Conservation (phyloP, 2,113 vertebrate species). For the Nerophis ophidion region DNA sequence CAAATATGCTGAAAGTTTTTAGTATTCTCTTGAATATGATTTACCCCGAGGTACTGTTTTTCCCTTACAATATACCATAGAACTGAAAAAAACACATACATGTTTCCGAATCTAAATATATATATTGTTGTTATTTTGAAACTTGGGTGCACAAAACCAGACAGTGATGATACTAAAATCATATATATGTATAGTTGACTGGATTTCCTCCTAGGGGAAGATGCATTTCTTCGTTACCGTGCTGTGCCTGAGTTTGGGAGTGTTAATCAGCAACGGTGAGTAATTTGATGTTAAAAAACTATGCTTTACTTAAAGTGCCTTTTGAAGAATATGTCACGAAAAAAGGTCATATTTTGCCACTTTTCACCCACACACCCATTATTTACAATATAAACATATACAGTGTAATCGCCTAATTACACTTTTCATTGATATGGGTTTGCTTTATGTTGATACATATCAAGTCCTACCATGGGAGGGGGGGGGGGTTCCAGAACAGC, state of each 20-base stretch:
- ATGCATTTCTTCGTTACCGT: constrained; percentile 15
- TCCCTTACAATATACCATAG: too few species aligned
- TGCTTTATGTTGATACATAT: neutral
- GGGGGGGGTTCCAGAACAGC: too few species aligned
- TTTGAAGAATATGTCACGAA: too few species aligned
- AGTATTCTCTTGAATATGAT: too few species aligned
- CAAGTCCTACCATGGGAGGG: too few species aligned
- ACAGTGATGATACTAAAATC: neutral
- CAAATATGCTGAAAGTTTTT: too few species aligned
- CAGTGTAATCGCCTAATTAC: neutral
- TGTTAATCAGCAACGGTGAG: constrained; percentile 30
- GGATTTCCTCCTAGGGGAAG: constrained; percentile 13
- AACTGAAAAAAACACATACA: too few species aligned
- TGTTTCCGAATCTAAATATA: too few species aligned
- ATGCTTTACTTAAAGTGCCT: neutral
- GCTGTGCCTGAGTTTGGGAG: constrained; percentile 21
- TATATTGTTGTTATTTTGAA: neutral
- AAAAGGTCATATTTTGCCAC: neutral
- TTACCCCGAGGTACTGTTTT: too few species aligned
- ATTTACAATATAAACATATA: neutral
- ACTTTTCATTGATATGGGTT: neutral
- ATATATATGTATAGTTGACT: neutral
- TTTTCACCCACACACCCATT: neutral
- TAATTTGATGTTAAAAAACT: neutral
- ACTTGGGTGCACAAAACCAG: neutral